Evolutionary conservation across 1,140 invertebrate genomes (phyloP).

Genomic region (Mycetomoellerius zeteki): DNA sequence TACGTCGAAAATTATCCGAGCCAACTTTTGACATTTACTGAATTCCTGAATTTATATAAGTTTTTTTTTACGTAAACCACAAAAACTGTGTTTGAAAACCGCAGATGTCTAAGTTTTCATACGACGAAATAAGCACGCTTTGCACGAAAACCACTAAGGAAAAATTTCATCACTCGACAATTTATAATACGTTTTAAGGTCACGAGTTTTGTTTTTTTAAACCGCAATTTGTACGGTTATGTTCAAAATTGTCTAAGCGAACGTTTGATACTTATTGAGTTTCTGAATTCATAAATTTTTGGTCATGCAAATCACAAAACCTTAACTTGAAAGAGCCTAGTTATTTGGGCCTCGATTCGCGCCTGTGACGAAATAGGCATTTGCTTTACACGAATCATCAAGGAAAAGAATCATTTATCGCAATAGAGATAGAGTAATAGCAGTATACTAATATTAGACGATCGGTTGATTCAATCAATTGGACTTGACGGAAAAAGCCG

Average conservation of each 20-base stretch:
- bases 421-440: background rate
- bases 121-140: background rate
- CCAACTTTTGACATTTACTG: background rate
- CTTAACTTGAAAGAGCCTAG: background rate
- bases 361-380: background rate
- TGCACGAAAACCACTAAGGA: background rate
- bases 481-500: conserved; percentile 38
- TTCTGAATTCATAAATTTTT: background rate
- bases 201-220: background rate
- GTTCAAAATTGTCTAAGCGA: background rate
- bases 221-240: background rate
- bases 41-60: background rate
- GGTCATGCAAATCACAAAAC: background rate
- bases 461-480: conserved; percentile 20
- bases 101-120: background rate
- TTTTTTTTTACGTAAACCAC: background rate
- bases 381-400: background rate
- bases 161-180: background rate
- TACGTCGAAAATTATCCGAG: background rate
- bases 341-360: background rate
- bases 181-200: background rate
- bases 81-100: background rate
- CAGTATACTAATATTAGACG: conserved; percentile 11
- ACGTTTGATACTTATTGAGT: background rate
- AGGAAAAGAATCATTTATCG: background rate